A percentile compares a stretch with the other conserved stretches of the same genome.
phyloP scores from a whole-genome alignment of 2,797 vertebrate species.

The Myiothlypis chrysogaster region DNA sequence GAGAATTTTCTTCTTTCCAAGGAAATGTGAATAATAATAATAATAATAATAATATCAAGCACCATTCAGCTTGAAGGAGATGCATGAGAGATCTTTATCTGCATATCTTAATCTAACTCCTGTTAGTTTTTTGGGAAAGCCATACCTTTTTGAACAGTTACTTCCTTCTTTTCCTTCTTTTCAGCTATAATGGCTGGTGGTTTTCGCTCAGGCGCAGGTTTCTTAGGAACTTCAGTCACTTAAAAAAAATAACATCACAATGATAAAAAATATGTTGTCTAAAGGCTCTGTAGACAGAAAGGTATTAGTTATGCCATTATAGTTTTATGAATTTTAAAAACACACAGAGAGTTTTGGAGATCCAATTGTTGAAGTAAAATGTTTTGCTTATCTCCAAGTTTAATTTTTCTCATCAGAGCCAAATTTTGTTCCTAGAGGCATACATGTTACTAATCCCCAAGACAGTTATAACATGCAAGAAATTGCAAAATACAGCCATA shows the following conservation, averaged over 20 bases:
- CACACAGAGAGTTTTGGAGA: background rate
- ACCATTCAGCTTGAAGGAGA: background rate
- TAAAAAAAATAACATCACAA: background rate
- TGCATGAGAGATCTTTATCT: background rate
- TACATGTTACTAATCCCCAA: background rate
- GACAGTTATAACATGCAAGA: background rate
- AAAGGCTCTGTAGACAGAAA: background rate
- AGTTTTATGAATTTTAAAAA: background rate
- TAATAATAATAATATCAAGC: background rate
- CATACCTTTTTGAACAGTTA: constrained; percentile 72
- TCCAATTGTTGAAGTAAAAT: background rate
- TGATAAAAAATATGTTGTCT: background rate
- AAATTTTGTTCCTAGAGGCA: background rate
- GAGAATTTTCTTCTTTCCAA: background rate
- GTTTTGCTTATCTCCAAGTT: background rate
- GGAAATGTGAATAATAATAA: background rate
- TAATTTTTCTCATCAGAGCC: background rate
- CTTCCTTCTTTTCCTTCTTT: constrained; percentile 74
- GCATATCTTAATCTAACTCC: background rate
- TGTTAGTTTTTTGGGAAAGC: background rate
- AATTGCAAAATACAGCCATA: background rate
- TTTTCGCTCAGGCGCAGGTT: constrained; percentile 57
- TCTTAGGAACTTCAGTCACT: constrained; percentile 57
- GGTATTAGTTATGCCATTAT: background rate
- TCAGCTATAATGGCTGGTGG: constrained; percentile 61